Base-by-base conservation (phyloP, 2,888 invertebrate genomes). In the Gymnosoma rotundatum region DNA sequence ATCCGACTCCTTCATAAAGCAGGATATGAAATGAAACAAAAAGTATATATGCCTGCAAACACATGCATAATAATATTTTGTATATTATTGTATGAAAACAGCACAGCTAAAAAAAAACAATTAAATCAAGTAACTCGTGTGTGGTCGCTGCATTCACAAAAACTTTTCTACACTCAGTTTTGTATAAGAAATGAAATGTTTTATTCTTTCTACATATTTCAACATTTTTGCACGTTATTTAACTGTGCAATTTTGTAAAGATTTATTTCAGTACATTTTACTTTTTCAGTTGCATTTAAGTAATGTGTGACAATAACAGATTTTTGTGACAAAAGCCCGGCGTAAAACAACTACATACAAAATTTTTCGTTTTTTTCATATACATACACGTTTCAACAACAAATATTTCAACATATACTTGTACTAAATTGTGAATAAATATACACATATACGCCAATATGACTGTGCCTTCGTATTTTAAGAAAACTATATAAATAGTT, bases 221-320 rank as follows among this genome's bases (percentile, higher is more conserved):
- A 32, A 32, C 20, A 20, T 63, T 63, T 63, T 25, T 45, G 5
- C 45, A 70, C 32, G 60, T 36, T 72, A 48, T 60, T 45, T 32
- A 5, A 14, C 32, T 1, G 60, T 32, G 20, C 16, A 42, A 20
- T 32, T 14, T 14, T 64, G 32, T 38, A 74, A 74, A 54, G 38
- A 64, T 74, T 63, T 18, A 54, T 64, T 64, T 18, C 16, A 54
- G 20, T 56, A 16, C 21, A 61, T 72, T 32, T 32, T 32, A 0
- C 6, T 32, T 32, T 64, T 32, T 48, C 56, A 75, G 75, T 75
- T 75, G 64, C 64, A 56, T 75, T 75, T 66, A 56, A 66, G 48
- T 50, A 66, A 52, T 52, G 38, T 72, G 25, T 58, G 75, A 54
- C 21, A 50, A 56, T 64, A 64, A 75, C 64, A 75, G 64, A 75